Conservation (phyloP, 2,888 invertebrate species). For the Nemurella pictetii region DNA sequence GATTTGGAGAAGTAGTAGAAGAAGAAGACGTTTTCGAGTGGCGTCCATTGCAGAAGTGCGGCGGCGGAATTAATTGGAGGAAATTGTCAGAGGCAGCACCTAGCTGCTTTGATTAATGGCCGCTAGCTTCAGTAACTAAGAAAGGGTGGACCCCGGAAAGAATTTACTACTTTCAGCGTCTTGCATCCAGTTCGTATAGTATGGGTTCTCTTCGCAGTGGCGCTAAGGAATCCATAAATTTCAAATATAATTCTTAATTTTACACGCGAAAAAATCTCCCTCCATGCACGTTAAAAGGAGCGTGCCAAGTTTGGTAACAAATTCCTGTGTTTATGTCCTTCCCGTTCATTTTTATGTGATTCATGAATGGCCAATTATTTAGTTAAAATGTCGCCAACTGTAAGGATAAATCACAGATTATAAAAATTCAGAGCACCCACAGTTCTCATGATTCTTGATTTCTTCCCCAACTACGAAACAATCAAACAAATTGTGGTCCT, state of each 20-base stretch:
- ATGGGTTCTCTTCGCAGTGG: neutral
- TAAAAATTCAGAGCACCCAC: neutral
- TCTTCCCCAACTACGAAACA: no score
- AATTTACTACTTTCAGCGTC: slow-evolving; percentile 26
- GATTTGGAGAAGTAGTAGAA: neutral
- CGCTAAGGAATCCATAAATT: slow-evolving; percentile 30
- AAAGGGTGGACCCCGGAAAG: slow-evolving; percentile 31
- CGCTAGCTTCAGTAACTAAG: slow-evolving; percentile 28
- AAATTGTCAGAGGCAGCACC: slow-evolving; percentile 37
- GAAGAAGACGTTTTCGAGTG: neutral
- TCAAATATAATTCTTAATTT: slow-evolving; percentile 31
- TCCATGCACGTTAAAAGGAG: slow-evolving; percentile 10
- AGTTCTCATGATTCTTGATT: no score
- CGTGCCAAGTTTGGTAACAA: slow-evolving; percentile 28
- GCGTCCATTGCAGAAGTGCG: neutral
- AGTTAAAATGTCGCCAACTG: neutral
- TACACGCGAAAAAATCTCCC: slow-evolving; percentile 29
- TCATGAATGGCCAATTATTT: neutral
- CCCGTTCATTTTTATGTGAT: neutral
- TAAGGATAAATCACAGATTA: neutral
- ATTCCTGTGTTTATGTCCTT: slow-evolving; percentile 8
- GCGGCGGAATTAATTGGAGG: slow-evolving; percentile 22
- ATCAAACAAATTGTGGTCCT: no score
- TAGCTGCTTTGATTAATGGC: slow-evolving; percentile 34
- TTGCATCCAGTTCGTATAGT: neutral